A percentile compares a stretch with the other conserved stretches of the same genome.
Conservation (phyloP, 2,113 vertebrate species). For the Alouatta palliata region DNA sequence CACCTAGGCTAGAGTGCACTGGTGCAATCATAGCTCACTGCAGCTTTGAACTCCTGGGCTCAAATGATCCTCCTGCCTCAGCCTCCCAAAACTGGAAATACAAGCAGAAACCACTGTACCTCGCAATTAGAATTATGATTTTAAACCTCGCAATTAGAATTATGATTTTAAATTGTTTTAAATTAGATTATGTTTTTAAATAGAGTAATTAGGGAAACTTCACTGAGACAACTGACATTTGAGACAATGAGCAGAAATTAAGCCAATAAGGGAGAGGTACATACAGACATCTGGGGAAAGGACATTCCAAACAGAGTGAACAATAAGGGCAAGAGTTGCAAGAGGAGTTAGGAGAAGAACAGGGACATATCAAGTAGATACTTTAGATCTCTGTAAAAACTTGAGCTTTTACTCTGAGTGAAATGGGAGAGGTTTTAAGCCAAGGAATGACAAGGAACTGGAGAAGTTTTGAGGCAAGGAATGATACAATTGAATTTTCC, state of each 20-base stretch:
- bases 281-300: not conserved
- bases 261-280: not conserved
- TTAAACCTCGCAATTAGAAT: too few relatives aligned
- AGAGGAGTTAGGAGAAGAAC: not conserved
- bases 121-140: too few relatives aligned
- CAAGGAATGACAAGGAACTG: slow-evolving; percentile 13
- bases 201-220: not conserved
- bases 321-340: not conserved
- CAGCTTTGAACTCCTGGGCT: too few relatives aligned
- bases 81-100: too few relatives aligned
- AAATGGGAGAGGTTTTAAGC: not conserved
- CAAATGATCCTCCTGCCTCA: too few relatives aligned
- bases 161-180: not conserved
- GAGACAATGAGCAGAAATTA: slow-evolving; percentile 19
- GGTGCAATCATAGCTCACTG: too few relatives aligned
- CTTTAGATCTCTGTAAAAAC: not conserved
- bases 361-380: not conserved
- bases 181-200: slow-evolving; percentile 1
- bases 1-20: too few relatives aligned
- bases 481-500: slow-evolving; percentile 16
- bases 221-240: not conserved
- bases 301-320: not conserved
- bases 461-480: not conserved
- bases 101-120: too few relatives aligned
- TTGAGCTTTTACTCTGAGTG: not conserved